Evolutionary conservation across 1,140 invertebrate genomes (phyloP).

Genomic region (Bombus pyrosoma): DNA sequence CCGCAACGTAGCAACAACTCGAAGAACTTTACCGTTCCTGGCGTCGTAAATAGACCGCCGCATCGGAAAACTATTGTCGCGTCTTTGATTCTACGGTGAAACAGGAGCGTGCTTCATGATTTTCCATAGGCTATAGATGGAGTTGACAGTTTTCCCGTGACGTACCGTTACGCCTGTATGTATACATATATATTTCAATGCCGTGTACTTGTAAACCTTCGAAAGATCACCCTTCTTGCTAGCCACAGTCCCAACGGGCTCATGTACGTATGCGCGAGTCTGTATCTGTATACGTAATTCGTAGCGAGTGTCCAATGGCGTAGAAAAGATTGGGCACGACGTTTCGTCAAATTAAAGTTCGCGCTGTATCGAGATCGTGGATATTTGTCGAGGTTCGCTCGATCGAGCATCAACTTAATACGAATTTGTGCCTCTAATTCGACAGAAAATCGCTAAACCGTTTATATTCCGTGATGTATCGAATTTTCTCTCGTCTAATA

Average conservation of each 20-base stretch:
- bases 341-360: conserved; percentile 13
- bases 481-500: neutral
- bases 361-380: too few relatives aligned
- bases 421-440: neutral
- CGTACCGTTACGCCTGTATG: neutral
- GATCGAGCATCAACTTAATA: neutral
- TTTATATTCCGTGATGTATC: too few relatives aligned
- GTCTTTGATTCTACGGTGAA: conserved; percentile 13
- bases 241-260: neutral
- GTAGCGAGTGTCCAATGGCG: conserved; percentile 18
- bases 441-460: neutral
- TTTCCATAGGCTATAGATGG: conserved; percentile 3
- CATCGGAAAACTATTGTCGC: conserved; percentile 23
- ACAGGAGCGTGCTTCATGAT: conserved; percentile 30
- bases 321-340: conserved; percentile 12
- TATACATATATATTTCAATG: neutral
- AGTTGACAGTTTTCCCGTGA: neutral
- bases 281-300: neutral
- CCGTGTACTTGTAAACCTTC: conserved; percentile 16
- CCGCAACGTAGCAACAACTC: neutral
- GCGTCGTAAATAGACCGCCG: conserved; percentile 37
- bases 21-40: neutral
- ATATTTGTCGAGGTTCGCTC: neutral
- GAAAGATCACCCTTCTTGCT: conserved; percentile 16
- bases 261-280: too few relatives aligned